A percentile compares a stretch with the other conserved stretches of the same genome.
These are phyloP conservation scores for Diplosoma virens DNA, from an alignment of 23 tunicate genomes.

Conservation along the genomic window DNA sequence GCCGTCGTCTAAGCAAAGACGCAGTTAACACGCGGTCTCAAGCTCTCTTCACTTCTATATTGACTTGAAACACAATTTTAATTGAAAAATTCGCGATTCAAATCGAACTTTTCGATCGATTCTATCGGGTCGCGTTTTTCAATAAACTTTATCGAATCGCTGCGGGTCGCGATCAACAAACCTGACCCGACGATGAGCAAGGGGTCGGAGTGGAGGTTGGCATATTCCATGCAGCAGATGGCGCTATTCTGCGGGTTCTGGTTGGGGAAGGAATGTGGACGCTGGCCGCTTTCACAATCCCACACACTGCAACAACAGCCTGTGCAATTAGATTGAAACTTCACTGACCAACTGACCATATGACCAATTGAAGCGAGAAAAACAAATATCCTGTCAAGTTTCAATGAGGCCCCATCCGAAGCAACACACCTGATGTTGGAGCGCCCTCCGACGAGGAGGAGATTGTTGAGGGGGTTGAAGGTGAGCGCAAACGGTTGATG, in stretches of 20 bases:
- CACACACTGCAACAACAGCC: slow-evolving; percentile 64
- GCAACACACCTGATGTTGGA: slow-evolving; percentile 48
- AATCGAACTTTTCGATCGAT: too few species aligned
- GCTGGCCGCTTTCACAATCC: slow-evolving; percentile 80
- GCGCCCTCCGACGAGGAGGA: slow-evolving; percentile 53
- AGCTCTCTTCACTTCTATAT: not conserved
- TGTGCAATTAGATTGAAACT: too few species aligned
- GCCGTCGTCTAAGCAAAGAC: slow-evolving; percentile 61
- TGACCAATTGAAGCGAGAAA: too few species aligned
- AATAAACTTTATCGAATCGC: too few species aligned
- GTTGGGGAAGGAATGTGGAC: slow-evolving; percentile 29
- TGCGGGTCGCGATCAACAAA: too few species aligned
- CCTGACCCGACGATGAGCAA: slow-evolving; percentile 78
- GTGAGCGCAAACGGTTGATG: slow-evolving; percentile 35
- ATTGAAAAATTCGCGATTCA: too few species aligned
- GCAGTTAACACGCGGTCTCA: not conserved
- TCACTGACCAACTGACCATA: too few species aligned
- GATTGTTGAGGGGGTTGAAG: slow-evolving; percentile 71
- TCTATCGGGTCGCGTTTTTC: too few species aligned
- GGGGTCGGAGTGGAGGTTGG: slow-evolving; percentile 46
- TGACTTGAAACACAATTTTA: too few species aligned
- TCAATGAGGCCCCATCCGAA: too few species aligned
- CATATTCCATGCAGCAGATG: slow-evolving; percentile 58
- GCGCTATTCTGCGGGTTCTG: slow-evolving; percentile 33
- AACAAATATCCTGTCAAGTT: too few species aligned